Percentiles rank a stretch among this genome's conserved stretches.
Evolutionary conservation across 2,888 invertebrate genomes (phyloP).

Genomic region (Ectemnius cavifrons): DNA sequence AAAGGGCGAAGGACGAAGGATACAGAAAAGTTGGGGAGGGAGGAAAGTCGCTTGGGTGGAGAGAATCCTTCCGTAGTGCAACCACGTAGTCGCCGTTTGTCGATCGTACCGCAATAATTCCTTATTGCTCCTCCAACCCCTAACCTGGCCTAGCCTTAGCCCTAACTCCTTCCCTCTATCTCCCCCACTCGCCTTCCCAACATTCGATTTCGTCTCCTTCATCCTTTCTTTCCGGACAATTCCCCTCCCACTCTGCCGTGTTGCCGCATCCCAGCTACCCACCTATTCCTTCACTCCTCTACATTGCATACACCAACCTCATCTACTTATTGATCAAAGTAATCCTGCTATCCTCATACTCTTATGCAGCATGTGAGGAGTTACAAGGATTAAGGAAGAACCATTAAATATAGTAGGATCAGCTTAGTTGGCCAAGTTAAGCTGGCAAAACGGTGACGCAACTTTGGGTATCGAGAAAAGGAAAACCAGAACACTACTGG

Average conservation of each 20-base stretch:
- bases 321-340: constrained; percentile 30
- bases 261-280: background rate
- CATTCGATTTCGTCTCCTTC: constrained; percentile 41
- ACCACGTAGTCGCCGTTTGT: constrained; percentile 78
- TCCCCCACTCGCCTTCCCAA: constrained; percentile 10
- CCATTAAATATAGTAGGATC: constrained; percentile 63
- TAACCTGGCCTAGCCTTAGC: constrained; percentile 65
- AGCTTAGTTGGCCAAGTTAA: constrained; percentile 42
- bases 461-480: background rate
- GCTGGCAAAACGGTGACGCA: constrained; percentile 55
- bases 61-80: constrained; percentile 73
- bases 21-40: constrained; percentile 46
- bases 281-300: background rate
- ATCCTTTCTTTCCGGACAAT: constrained; percentile 39
- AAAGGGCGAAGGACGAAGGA: constrained; percentile 49
- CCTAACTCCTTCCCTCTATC: constrained; percentile 58
- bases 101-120: constrained; percentile 78
- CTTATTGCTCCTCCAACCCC: constrained; percentile 76
- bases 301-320: constrained; percentile 21
- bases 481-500: too few relatives aligned
- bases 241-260: constrained; percentile 8
- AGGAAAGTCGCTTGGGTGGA: constrained; percentile 48
- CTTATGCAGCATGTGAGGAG: constrained; percentile 49
- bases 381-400: constrained; percentile 57
- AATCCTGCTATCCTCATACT: constrained; percentile 40